phyloP scores from a whole-genome alignment of 2,113 vertebrate species.

The Paralichthys olivaceus region DNA sequence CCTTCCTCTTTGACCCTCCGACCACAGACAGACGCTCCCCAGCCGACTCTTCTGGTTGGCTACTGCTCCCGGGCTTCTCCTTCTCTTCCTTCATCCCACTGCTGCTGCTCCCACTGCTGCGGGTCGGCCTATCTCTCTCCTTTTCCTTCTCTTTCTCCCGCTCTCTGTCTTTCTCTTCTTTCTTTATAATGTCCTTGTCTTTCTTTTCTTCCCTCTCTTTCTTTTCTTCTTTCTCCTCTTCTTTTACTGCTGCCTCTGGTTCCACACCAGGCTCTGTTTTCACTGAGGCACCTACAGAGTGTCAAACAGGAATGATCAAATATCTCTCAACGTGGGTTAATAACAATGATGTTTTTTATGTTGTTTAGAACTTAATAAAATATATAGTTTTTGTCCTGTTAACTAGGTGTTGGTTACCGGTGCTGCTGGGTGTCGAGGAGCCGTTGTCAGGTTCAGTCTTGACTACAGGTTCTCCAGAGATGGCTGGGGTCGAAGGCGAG shows the following conservation, averaged over 20 bases:
- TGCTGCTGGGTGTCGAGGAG: conserved; percentile 80
- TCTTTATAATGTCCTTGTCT: conserved; percentile 83
- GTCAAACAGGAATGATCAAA: not conserved
- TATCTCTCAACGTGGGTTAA: not conserved
- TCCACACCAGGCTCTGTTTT: conserved; percentile 83
- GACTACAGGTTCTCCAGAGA: conserved; percentile 73
- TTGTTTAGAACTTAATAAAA: no score
- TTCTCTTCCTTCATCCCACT: conserved; percentile 79
- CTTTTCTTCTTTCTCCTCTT: conserved; percentile 89
- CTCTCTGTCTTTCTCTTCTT: conserved; percentile 88
- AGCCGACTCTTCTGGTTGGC: conserved; percentile 75
- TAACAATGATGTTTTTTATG: not conserved
- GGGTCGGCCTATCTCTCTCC: conserved; percentile 87
- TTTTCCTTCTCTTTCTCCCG: conserved; percentile 81
- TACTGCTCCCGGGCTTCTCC: conserved; percentile 74
- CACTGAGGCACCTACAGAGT: conserved; percentile 61
- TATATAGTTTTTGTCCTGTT: not conserved
- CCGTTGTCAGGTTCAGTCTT: conserved; percentile 88
- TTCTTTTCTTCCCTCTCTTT: conserved; percentile 87
- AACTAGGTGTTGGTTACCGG: conserved; percentile 58
- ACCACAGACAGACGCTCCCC: conserved; percentile 77
- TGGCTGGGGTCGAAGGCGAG: conserved; percentile 70
- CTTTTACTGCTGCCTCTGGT: conserved; percentile 81
- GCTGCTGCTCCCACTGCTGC: conserved; percentile 60
- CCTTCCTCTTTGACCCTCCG: conserved; percentile 85